Base-by-base conservation (phyloP, 2,888 invertebrate species). In the Theretra japonica region DNA sequence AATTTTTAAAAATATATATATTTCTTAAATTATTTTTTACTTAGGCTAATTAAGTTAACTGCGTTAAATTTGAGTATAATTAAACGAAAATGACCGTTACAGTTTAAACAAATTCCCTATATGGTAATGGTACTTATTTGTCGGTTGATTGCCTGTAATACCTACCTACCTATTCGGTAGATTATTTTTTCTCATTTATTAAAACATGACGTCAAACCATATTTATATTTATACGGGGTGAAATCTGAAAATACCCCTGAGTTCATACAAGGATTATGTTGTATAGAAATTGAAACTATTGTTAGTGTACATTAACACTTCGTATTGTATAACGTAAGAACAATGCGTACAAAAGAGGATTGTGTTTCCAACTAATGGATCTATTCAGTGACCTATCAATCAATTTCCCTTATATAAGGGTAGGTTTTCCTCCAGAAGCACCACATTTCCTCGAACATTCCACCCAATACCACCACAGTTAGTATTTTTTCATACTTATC, bases 391-490 rank as follows among this genome's bases (percentile, higher is more conserved):
- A 80, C 75, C 85, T 80, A 84, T 89, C 89, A 89, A 90, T 89
- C 86, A 90, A 77, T 75, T 78, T 75, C 73, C 77, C 75, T 78
- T 90, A 92, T 93, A 93, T 86, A 93, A 90, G 84, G 80, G 80
- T 75, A 74, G 75, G 76, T 78, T 78, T 75, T 59, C 74, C 73
- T 77, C 76, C 75, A 77, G 74, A 62, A 73, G 60, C 56, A 76
- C 79, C 80, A 89, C 82, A 86, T 75, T 73, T 72, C 70, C 70
- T 74, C 65, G 75, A 75, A 75, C 74, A 73, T 74, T 76, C 75
- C 72, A 76, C 79, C 75, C 74, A 80, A 71, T 75, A 80, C 75
- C 79, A 78, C 73, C 79, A 91, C 90, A 91, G 92, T 92, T 83
- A 87, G 89, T 68, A 25, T 59, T 70, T 25, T 59, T n/a, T n/a